Conservation (phyloP, 2,113 vertebrate genomes). For the Antechinus stuartii region DNA sequence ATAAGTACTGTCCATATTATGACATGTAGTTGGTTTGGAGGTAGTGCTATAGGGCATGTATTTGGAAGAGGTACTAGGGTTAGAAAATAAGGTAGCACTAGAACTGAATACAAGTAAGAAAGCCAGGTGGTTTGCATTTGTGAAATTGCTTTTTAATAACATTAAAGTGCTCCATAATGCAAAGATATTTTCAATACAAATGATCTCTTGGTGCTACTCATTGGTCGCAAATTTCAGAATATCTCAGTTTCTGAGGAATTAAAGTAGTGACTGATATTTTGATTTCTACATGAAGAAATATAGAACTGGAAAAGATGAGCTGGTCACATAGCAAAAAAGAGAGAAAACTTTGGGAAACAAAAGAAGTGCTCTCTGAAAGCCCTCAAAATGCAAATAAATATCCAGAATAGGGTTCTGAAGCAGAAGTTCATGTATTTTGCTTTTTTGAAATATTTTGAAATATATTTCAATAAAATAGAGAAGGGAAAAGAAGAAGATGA, state of each 20-base stretch:
- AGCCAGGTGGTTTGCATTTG: neutral
- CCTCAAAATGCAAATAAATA: neutral
- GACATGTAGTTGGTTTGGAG: neutral
- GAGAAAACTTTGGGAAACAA: neutral
- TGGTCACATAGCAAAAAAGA: neutral
- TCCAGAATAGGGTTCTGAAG: neutral
- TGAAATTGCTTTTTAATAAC: neutral
- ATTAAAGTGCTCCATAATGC: neutral
- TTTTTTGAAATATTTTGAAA: neutral
- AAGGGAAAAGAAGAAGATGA: no score
- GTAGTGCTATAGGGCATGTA: neutral
- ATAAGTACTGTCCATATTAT: neutral
- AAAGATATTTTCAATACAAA: neutral
- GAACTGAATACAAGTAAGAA: neutral
- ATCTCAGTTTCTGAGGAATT: neutral
- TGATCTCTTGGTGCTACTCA: neutral
- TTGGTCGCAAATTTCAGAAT: neutral
- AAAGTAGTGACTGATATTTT: neutral
- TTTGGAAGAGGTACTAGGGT: neutral
- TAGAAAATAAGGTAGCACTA: neutral
- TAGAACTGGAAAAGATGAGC: neutral
- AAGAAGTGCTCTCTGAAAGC: neutral
- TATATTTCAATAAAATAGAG: neutral
- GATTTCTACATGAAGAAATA: neutral
- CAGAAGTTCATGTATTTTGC: neutral